Evolutionary conservation across 2,888 invertebrate species (phyloP).

Genomic region (Noctua comes): DNA sequence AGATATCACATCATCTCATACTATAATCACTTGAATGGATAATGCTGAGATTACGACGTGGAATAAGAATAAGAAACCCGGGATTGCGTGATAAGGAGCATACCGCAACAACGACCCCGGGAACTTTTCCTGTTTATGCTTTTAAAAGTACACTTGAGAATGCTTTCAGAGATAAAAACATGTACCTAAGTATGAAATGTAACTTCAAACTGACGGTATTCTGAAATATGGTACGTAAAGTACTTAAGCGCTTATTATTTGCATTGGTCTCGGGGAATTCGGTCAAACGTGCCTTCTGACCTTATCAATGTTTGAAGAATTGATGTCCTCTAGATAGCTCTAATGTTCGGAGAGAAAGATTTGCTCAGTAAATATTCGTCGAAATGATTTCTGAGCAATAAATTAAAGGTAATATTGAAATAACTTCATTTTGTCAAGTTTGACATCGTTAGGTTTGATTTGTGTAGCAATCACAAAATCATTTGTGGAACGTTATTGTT

Average conservation of each 20-base stretch:
- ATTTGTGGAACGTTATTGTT: not conserved
- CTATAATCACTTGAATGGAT: not conserved
- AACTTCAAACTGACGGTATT: constrained; percentile 21
- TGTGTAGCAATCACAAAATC: not conserved
- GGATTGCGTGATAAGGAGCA: not conserved
- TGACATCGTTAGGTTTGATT: not conserved
- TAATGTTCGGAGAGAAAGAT: not conserved
- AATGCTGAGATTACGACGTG: not conserved
- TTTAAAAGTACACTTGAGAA: constrained; percentile 36
- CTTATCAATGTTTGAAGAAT: constrained; percentile 11
- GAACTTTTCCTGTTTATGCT: constrained; percentile 19
- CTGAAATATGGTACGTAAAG: constrained; percentile 14
- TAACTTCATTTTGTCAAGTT: not conserved
- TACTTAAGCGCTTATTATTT: constrained; percentile 23
- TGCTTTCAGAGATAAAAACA: constrained; percentile 31
- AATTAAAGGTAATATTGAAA: not conserved
- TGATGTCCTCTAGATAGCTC: not conserved
- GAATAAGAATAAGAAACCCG: not conserved
- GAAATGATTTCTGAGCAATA: constrained; percentile 4
- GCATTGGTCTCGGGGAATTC: constrained; percentile 22
- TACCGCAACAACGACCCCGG: not conserved
- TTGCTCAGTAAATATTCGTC: constrained; percentile 5
- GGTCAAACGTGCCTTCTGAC: constrained; percentile 41
- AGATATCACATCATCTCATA: not conserved
- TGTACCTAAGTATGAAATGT: constrained; percentile 3